A percentile compares a stretch with the other conserved stretches of the same genome.
phyloP scores from a whole-genome alignment of 2,888 invertebrate species.

The Vesta saturnalis region DNA sequence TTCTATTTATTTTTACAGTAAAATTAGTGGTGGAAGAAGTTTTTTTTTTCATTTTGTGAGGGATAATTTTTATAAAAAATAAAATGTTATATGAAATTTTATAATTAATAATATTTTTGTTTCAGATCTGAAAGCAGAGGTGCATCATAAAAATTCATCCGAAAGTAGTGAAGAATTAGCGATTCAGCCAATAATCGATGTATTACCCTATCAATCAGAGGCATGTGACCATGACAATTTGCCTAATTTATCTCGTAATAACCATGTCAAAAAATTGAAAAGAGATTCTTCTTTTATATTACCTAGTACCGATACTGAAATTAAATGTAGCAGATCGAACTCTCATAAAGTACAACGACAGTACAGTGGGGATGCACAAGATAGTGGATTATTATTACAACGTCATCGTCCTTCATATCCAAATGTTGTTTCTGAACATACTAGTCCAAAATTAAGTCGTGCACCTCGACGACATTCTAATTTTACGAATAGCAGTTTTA shows the following conservation, averaged over 20 bases:
- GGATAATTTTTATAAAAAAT: no score
- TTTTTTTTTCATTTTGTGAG: no score
- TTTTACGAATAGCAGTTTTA: constrained; percentile 70
- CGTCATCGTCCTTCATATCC: constrained; percentile 60
- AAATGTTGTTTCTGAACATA: constrained; percentile 58
- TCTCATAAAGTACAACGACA: constrained; percentile 67
- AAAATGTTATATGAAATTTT: no score
- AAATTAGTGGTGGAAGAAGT: no score
- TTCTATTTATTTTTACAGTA: no score
- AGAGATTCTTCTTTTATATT: constrained; percentile 47
- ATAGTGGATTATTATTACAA: constrained; percentile 62
- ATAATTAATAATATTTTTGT: no score
- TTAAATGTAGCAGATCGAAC: constrained; percentile 60
- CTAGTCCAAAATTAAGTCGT: constrained; percentile 54
- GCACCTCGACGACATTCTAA: constrained; percentile 70
- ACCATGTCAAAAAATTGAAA: constrained; percentile 20
- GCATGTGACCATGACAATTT: constrained; percentile 39
- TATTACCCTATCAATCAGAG: constrained; percentile 49
- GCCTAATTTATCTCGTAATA: constrained; percentile 34
- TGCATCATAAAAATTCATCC: constrained; percentile 91
- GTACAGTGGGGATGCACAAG: constrained; percentile 66
- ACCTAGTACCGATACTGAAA: constrained; percentile 63
- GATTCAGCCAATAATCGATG: constrained; percentile 64
- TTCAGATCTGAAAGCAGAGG: constrained; percentile 89
- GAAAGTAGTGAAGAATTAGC: constrained; percentile 83